phyloP scores from a whole-genome alignment of 2,113 vertebrate species.

The Grammomys dolichurus region DNA sequence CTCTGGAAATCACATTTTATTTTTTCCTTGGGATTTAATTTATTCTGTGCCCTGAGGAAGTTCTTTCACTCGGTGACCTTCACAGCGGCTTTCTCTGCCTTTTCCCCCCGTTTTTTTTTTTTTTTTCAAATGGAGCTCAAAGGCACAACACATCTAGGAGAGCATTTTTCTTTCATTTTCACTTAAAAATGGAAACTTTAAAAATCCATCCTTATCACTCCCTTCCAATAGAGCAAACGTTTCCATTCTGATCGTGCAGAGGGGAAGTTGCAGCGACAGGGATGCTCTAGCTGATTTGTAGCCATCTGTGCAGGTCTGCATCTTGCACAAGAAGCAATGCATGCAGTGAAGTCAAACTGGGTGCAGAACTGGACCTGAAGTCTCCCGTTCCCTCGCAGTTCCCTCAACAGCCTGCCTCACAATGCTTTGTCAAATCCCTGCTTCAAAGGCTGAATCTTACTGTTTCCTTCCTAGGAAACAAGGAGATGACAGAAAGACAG shows the following conservation, averaged over 20 bases:
- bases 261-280: constrained; percentile 66
- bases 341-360: background rate
- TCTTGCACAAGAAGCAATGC: background rate
- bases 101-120: constrained; percentile 61
- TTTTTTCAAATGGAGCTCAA: constrained; percentile 88
- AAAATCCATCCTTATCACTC: constrained; percentile 86
- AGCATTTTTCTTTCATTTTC: constrained; percentile 89
- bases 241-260: constrained; percentile 81
- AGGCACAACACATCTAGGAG: constrained; percentile 89
- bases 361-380: background rate
- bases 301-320: background rate
- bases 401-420: background rate
- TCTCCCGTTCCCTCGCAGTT: background rate
- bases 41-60: constrained; percentile 99
- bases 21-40: constrained; percentile 97
- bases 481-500: constrained; percentile 32
- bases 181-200: constrained; percentile 80
- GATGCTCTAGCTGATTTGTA: constrained; percentile 46
- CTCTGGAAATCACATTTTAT: constrained; percentile 99
- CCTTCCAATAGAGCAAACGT: constrained; percentile 83
- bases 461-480: background rate
- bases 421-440: background rate
- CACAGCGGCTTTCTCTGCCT: constrained; percentile 94
- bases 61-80: constrained; percentile 99
- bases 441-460: background rate